These are phyloP conservation scores for Ctenodactylus gundi DNA, from an alignment of 2,113 vertebrate species.

Conservation along the genomic window DNA sequence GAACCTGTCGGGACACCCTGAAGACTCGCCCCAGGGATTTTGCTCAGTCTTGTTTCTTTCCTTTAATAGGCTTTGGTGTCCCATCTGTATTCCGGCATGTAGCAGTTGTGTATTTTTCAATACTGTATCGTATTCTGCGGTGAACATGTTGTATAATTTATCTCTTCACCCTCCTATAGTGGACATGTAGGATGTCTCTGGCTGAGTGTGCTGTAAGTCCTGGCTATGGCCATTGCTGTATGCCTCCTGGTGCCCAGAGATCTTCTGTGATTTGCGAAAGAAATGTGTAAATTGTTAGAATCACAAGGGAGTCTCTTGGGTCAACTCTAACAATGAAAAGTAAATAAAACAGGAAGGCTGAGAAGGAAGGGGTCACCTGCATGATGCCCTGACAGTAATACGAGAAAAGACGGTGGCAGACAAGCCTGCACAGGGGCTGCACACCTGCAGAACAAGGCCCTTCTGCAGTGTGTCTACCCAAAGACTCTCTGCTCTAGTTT, in stretches of 20 bases:
- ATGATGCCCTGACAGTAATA: neutral
- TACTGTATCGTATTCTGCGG: neutral
- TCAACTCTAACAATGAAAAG: neutral
- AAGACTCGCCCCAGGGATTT: neutral
- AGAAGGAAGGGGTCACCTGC: neutral
- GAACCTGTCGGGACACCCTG: too few relatives aligned
- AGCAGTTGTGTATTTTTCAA: neutral
- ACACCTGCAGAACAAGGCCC: neutral
- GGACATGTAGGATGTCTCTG: too few relatives aligned
- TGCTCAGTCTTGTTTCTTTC: neutral
- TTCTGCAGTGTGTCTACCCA: neutral
- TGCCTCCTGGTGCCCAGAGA: neutral
- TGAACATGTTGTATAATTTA: neutral
- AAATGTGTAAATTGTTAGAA: neutral
- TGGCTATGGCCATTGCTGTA: neutral
- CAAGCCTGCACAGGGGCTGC: too few relatives aligned
- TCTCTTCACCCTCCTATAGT: neutral
- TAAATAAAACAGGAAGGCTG: neutral
- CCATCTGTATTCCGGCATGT: rapidly evolving
- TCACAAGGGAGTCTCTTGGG: neutral
- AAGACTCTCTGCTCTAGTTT: neutral
- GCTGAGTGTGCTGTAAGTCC: neutral
- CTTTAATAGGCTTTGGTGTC: too few relatives aligned
- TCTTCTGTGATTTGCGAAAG: neutral
- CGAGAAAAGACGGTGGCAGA: neutral